These are phyloP conservation scores for Diuraphis noxia DNA, from an alignment of 1,140 invertebrate genomes.

Conservation along the genomic window DNA sequence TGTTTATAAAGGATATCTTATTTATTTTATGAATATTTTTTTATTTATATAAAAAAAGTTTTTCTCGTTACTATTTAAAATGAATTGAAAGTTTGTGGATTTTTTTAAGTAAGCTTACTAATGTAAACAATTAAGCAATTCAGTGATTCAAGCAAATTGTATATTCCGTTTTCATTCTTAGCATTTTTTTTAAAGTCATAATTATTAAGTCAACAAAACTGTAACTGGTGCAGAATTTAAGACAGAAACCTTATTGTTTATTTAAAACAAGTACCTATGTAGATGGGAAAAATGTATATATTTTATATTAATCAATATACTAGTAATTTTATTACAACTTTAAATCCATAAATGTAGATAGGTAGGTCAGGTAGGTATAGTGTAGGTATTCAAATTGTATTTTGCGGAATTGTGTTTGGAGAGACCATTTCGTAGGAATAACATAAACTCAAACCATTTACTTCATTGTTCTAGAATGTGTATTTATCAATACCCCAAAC, in stretches of 20 bases:
- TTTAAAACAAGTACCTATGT: not conserved
- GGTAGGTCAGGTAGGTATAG: too few relatives aligned
- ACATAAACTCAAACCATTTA: not conserved
- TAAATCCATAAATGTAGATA: not conserved
- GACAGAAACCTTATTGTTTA: not conserved
- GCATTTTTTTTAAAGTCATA: not conserved
- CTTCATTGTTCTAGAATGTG: not conserved
- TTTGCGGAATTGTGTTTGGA: not conserved
- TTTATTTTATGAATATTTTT: not conserved
- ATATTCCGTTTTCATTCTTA: not conserved
- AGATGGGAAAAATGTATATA: not conserved
- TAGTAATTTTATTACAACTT: not conserved
- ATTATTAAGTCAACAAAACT: not conserved
- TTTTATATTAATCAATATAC: not conserved
- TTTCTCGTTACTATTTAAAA: not conserved
- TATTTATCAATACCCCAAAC: not conserved
- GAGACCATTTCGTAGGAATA: not conserved
- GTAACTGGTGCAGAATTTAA: not conserved
- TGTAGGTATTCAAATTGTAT: not conserved
- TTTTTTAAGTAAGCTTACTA: not conserved
- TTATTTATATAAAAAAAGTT: not conserved
- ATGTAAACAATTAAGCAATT: not conserved
- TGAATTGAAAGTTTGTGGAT: not conserved
- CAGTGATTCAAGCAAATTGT: not conserved
- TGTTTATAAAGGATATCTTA: not conserved